Percentiles rank a stretch among this genome's conserved stretches.
phyloP scores from a whole-genome alignment of 2,113 vertebrate species.

The Collichthys lucidus region DNA sequence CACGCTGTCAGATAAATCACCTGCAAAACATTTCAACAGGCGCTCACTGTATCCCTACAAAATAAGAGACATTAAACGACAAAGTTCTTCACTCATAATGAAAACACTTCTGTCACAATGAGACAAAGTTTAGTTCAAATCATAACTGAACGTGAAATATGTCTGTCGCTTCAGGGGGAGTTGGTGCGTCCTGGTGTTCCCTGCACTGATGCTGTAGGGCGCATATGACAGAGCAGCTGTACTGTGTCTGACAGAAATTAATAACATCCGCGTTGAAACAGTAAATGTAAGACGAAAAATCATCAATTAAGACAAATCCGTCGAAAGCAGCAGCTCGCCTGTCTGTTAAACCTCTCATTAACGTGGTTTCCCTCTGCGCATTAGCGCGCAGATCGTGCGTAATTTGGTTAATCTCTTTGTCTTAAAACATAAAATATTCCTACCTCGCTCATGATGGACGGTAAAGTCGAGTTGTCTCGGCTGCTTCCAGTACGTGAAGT shows the following conservation, averaged over 20 bases:
- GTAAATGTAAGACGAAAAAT: conserved; percentile 25
- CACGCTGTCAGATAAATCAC: background rate
- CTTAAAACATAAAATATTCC: conserved; percentile 55
- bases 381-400: conserved; percentile 40
- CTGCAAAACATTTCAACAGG: background rate
- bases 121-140: background rate
- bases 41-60: background rate
- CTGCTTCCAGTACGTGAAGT: conserved; percentile 69
- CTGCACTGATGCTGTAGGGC: conserved; percentile 5
- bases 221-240: conserved; percentile 57
- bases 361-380: background rate
- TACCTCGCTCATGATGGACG: conserved; percentile 86
- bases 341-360: background rate
- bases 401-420: conserved; percentile 32
- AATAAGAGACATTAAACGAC: background rate
- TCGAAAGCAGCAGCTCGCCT: background rate
- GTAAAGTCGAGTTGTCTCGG: conserved; percentile 49
- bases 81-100: background rate
- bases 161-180: conserved; percentile 11
- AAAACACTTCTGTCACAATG: background rate
- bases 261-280: conserved; percentile 15
- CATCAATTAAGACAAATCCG: conserved; percentile 12
- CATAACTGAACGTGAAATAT: background rate
- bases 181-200: conserved; percentile 51
- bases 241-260: conserved; percentile 38